Evolutionary conservation across 2,797 vertebrate species (phyloP), one percentile per base, ranked within the genome.

Genomic region (Darevskia mixta): DNA sequence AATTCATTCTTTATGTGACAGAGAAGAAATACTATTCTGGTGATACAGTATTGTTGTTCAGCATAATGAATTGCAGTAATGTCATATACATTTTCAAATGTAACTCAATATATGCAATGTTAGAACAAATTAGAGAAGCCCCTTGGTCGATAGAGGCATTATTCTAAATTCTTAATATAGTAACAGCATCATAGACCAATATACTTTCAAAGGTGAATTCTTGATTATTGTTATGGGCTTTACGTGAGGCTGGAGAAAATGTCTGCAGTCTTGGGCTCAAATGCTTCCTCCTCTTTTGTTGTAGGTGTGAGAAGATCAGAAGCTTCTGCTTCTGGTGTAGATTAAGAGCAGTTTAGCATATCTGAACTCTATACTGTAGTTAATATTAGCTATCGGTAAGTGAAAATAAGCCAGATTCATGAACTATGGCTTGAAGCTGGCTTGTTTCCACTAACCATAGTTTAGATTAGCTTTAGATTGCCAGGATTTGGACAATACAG

Each of bases 71-170:
- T 29, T 77, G 27, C 35, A 85, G 18, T 32, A 77, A 77, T n/a
- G 23, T 58, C 49, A 61, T n/a, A 64, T 41, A 76, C 8, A 64
- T 41, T 85, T 85, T 76, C 35, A 64, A 85, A 85, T 77, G 17
- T 66, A 78, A 76, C 32, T 85, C 58, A 85, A 78, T 85, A 41
- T 25, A 76, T 71, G 41, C 8, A 85, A 76, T 32, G 25, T 41
- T 66, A 64, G 8, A 45, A 32, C 15, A 66, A 85, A 85, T 77
- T 66, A 13, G 58, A 38, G 43, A 85, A 85, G 73, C 27, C 25
- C 58, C 32, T 66, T 61, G 41, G 32, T 38, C 75, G 18, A 83
- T 11, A 15, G 18, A 49, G 67, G 45, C 67, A 43, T 82, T 69
- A 35, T n/a, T 35, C 35, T 2, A 43, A 8, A 27, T 15, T 35